These are phyloP conservation scores for Drosophila parabipectinata DNA, from an alignment of 1,140 invertebrate species.

Conservation along the genomic window DNA sequence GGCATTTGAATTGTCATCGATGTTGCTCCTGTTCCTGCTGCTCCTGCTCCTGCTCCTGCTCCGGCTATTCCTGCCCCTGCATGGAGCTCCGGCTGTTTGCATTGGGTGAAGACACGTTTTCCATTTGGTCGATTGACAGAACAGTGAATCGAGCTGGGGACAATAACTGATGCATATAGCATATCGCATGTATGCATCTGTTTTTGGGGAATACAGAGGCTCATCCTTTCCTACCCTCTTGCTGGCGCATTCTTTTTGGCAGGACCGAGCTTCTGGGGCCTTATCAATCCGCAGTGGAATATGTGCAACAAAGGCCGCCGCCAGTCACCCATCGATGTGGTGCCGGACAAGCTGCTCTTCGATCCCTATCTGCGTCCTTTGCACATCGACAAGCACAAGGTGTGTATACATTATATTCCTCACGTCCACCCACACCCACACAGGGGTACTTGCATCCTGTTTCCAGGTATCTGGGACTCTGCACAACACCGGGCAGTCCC, in stretches of 20 bases:
- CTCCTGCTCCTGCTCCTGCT: slow-evolving; percentile 7
- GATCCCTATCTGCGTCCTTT: slow-evolving; percentile 95
- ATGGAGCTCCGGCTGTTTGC: slow-evolving; percentile 44
- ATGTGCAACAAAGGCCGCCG: slow-evolving; percentile 96
- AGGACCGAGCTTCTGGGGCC: slow-evolving; percentile 98
- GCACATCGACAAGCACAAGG: slow-evolving; percentile 95
- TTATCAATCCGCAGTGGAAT: slow-evolving; percentile 98
- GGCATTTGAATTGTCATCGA: slow-evolving; percentile 61
- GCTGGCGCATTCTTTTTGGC: slow-evolving; percentile 75
- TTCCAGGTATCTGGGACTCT: slow-evolving; percentile 92
- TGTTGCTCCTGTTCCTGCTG: slow-evolving; percentile 24
- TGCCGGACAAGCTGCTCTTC: slow-evolving; percentile 95
- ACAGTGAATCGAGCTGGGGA: slow-evolving; percentile 9
- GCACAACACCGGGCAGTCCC: slow-evolving; percentile 95
- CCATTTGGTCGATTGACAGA: slow-evolving; percentile 67
- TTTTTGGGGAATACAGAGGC: neutral
- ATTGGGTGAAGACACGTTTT: slow-evolving; percentile 63
- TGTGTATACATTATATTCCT: slow-evolving; percentile 82
- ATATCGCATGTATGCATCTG: slow-evolving; percentile 1
- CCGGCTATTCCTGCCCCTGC: neutral
- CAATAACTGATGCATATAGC: slow-evolving; percentile 36
- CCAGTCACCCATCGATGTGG: slow-evolving; percentile 98
- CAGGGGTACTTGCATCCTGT: neutral
- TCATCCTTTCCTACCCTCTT: slow-evolving; percentile 26
- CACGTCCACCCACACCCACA: neutral